Conservation (phyloP, 2,113 vertebrate species). For the Pterocles gutturalis region DNA sequence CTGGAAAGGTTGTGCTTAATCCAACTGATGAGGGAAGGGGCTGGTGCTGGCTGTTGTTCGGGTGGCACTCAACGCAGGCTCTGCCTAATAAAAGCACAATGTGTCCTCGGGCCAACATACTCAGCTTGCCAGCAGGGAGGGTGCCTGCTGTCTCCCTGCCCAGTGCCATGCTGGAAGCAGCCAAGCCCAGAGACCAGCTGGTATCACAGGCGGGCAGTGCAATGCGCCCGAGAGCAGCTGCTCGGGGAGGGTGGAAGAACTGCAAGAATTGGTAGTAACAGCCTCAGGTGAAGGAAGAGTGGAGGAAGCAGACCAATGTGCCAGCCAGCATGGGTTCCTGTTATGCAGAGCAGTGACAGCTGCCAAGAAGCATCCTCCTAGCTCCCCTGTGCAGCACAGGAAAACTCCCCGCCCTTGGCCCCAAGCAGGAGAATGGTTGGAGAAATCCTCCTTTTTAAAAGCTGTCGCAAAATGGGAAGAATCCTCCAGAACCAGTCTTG, state of each 20-base stretch:
- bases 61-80: neutral
- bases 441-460: neutral
- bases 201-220: neutral
- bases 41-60: neutral
- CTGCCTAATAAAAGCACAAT: neutral
- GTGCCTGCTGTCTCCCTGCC: neutral
- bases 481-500: neutral
- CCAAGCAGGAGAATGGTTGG: neutral
- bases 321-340: neutral
- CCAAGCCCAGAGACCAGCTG: neutral
- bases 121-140: neutral
- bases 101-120: neutral
- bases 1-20: neutral
- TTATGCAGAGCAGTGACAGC: neutral
- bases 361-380: neutral
- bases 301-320: neutral
- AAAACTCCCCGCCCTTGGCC: neutral
- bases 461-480: neutral
- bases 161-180: neutral
- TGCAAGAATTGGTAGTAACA: neutral
- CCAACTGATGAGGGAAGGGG: neutral
- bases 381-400: fast-evolving
- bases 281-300: neutral
- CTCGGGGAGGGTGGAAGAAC: neutral
- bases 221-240: neutral